Evolutionary conservation across 2,797 vertebrate species (phyloP).

Genomic region (Cyclura pinguis): DNA sequence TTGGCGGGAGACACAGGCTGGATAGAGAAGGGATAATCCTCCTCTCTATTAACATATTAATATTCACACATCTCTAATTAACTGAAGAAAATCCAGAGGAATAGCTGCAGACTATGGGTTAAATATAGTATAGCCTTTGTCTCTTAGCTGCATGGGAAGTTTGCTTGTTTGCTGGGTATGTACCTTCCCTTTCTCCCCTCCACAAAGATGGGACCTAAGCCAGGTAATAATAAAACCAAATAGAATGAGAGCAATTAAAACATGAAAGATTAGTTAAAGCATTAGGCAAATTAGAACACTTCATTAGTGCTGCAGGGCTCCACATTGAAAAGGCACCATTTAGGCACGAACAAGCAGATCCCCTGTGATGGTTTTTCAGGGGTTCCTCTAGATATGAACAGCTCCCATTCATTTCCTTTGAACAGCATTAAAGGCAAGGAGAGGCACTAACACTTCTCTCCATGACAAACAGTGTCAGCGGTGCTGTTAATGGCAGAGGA

Average conservation of each 20-base stretch:
- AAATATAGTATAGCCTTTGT: not conserved
- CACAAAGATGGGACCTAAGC: not conserved
- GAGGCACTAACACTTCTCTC: not conserved
- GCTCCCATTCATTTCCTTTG: not conserved
- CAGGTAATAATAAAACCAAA: not conserved
- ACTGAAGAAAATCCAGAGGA: not conserved
- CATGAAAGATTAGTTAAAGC: not conserved
- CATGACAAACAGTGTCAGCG: not conserved
- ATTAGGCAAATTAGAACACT: not conserved
- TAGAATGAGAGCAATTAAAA: not conserved
- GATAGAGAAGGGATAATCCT: not conserved
- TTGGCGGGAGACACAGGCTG: not conserved
- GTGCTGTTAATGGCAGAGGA: not conserved
- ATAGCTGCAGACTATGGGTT: not conserved
- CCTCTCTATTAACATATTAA: not conserved
- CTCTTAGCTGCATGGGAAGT: not conserved
- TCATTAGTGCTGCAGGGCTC: not conserved
- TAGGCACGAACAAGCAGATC: not conserved
- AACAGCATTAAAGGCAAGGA: not conserved
- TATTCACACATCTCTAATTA: not conserved
- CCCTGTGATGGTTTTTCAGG: not conserved
- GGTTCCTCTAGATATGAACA: not conserved
- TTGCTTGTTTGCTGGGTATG: not conserved
- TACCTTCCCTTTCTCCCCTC: not conserved
- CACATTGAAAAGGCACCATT: not conserved